A percentile compares a stretch with the other conserved stretches of the same genome.
Conservation (phyloP, 37 sponge, comb jelly and placozoan genomes). For the Hormiphora californensis region DNA sequence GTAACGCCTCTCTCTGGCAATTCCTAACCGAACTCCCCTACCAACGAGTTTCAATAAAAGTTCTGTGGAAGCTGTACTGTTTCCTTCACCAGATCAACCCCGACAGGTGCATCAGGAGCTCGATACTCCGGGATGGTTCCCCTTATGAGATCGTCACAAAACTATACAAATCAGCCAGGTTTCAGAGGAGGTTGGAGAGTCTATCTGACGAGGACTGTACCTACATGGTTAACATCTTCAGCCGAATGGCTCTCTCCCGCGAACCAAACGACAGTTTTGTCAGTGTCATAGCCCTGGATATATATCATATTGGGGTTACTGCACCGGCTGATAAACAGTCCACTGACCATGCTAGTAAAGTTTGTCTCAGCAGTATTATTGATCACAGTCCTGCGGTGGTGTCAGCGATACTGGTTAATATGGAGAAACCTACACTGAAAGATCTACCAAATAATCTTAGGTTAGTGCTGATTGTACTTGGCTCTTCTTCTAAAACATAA, state of each 20-base stretch:
- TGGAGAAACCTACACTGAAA: slow-evolving; percentile 23
- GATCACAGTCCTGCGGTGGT: slow-evolving; percentile 36
- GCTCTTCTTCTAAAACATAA: too few relatives aligned
- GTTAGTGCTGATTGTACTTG: too few relatives aligned
- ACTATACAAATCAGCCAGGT: slow-evolving; percentile 33
- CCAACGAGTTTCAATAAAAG: slow-evolving; percentile 64
- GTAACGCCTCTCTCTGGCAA: slow-evolving; percentile 72
- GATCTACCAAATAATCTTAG: slow-evolving; percentile 26
- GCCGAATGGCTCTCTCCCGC: slow-evolving; percentile 16
- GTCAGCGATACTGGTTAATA: background rate
- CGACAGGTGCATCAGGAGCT: background rate
- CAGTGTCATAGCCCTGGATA: slow-evolving; percentile 31
- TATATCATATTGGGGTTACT: slow-evolving; percentile 38
- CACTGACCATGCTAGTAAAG: slow-evolving; percentile 33
- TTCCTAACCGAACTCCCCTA: slow-evolving; percentile 96
- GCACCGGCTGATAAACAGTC: slow-evolving; percentile 19
- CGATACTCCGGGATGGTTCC: background rate
- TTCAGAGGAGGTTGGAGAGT: slow-evolving; percentile 6
- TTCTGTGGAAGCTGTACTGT: slow-evolving; percentile 82
- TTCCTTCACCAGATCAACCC: slow-evolving; percentile 64
- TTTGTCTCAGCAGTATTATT: slow-evolving; percentile 28
- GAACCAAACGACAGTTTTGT: slow-evolving; percentile 30
- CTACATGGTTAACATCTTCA: slow-evolving; percentile 35
- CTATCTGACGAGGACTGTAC: slow-evolving; percentile 48
- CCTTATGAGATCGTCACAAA: slow-evolving; percentile 54